Percentiles rank a stretch among this genome's conserved stretches.
Conservation (phyloP, 2,113 vertebrate species). For the Seriola rivoliana region DNA sequence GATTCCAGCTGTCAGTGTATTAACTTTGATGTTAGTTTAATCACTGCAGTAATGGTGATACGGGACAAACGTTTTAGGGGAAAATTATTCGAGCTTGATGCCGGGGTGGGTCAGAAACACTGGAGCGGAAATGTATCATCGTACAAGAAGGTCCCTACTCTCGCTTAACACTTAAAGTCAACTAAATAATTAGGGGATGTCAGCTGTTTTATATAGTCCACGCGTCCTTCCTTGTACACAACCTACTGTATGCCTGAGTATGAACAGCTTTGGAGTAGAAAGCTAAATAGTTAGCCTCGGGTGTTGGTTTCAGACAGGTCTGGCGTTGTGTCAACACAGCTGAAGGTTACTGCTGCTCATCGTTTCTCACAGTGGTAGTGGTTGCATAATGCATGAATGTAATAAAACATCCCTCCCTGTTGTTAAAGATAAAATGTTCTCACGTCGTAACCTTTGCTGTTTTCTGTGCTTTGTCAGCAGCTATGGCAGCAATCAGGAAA, state of each 20-base stretch:
- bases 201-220: too few species aligned
- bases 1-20: fast-evolving
- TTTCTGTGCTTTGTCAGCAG: slow-evolving; percentile 73
- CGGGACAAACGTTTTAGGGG: not conserved
- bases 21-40: fast-evolving
- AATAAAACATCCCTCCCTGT: not conserved
- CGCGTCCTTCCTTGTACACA: not conserved
- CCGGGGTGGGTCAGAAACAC: slow-evolving; percentile 50
- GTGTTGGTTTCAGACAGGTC: slow-evolving; percentile 47
- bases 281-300: slow-evolving; percentile 37
- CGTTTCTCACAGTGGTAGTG: not conserved
- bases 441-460: slow-evolving; percentile 8
- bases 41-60: not conserved
- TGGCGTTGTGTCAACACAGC: slow-evolving; percentile 60
- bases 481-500: slow-evolving; percentile 99
- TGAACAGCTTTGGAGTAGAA: not conserved
- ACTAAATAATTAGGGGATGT: fast-evolving
- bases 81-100: not conserved
- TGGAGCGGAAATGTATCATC: slow-evolving; percentile 63
- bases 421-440: slow-evolving; percentile 13
- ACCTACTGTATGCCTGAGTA: fast-evolving
- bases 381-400: slow-evolving; percentile 37
- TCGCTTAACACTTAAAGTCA: not conserved
- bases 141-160: slow-evolving; percentile 3
- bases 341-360: slow-evolving; percentile 49